Conservation (phyloP, 2,113 vertebrate genomes). For the Phainopepla nitens region DNA sequence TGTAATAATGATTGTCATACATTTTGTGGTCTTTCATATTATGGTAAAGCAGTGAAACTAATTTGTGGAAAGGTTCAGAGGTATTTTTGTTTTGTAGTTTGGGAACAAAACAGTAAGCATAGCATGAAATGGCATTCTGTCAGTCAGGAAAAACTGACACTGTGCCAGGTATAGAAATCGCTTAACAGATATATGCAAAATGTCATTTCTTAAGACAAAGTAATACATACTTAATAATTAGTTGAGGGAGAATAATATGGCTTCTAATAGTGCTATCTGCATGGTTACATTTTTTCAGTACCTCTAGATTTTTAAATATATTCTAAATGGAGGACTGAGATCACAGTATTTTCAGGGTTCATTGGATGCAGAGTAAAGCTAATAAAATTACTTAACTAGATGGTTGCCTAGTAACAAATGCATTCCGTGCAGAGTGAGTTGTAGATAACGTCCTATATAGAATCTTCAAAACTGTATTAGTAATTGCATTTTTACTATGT, state of each 20-base stretch:
- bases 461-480: constrained; percentile 14
- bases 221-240: not conserved
- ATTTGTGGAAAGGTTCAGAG: not conserved
- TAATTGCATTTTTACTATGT: constrained; percentile 29
- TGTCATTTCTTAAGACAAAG: not conserved
- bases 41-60: not conserved
- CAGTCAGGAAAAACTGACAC: not conserved
- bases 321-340: constrained; percentile 38
- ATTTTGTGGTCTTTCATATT: not conserved
- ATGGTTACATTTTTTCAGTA: not conserved
- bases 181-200: not conserved
- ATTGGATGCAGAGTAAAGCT: constrained; percentile 50
- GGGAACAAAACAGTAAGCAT: not conserved
- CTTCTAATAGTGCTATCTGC: constrained; percentile 7
- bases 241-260: not conserved
- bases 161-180: not conserved
- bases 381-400: constrained; percentile 60
- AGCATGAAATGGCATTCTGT: not conserved
- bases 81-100: not conserved
- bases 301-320: constrained; percentile 13
- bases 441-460: constrained; percentile 13
- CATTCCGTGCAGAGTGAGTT: constrained; percentile 37
- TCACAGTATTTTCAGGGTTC: constrained; percentile 61
- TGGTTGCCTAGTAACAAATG: constrained; percentile 70
- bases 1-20: not conserved